Conservation (phyloP, 2,888 invertebrate species). For the Limnephilus marmoratus region DNA sequence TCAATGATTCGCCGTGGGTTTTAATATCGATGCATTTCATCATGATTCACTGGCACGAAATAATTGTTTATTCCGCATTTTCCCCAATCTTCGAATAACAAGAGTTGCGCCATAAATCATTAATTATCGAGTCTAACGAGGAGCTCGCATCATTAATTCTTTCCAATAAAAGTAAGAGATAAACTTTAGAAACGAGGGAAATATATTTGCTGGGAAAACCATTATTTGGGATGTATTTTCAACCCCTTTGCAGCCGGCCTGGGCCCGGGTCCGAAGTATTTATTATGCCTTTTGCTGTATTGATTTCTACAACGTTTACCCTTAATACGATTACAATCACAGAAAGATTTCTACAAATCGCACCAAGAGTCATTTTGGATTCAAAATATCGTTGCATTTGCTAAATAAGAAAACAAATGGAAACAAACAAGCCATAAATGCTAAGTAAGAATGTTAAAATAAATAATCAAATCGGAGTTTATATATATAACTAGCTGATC, state of each 20-base stretch:
- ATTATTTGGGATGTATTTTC: slow-evolving; percentile 31
- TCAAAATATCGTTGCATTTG: neutral
- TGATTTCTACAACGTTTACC: slow-evolving; percentile 36
- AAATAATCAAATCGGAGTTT: too few relatives aligned
- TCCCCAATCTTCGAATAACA: slow-evolving; percentile 23
- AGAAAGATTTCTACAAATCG: neutral
- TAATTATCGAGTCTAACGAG: slow-evolving; percentile 43
- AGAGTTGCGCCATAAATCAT: slow-evolving; percentile 29
- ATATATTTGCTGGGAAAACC: slow-evolving; percentile 42
- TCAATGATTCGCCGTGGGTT: neutral
- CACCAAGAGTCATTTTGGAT: neutral
- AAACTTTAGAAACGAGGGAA: slow-evolving; percentile 41
- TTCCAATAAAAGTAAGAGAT: slow-evolving; percentile 46
- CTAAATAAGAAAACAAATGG: neutral
- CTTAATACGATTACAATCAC: slow-evolving; percentile 39
- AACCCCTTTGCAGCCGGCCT: slow-evolving; percentile 33
- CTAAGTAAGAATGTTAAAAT: neutral
- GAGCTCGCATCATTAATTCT: slow-evolving; percentile 43
- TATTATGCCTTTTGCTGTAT: slow-evolving; percentile 43
- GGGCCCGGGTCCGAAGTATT: slow-evolving; percentile 35
- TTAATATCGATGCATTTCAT: slow-evolving; percentile 2
- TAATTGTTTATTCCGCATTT: slow-evolving; percentile 10
- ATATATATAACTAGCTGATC: too few relatives aligned
- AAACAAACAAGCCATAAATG: neutral
- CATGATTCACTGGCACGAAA: neutral